Base-by-base conservation (phyloP, 35 echinoderm and acorn worm species). In the Diadema setosum region DNA sequence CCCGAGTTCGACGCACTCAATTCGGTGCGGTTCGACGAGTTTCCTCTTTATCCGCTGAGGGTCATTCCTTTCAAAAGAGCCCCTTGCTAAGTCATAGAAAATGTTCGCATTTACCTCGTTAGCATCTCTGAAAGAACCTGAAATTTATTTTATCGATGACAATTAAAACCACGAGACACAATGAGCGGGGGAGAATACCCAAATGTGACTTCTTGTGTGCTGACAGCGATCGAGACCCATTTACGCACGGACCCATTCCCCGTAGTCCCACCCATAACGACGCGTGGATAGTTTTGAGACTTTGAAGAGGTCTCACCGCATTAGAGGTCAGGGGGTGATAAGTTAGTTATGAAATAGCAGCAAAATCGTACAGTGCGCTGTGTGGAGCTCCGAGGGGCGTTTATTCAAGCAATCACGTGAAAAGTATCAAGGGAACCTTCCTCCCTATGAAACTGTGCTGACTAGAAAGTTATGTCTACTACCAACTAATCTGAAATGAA, bases 1-100 rank as follows among this genome's bases (percentile, higher is more conserved):
- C 40, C 27, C 33, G 40, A 78, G 73, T 78, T 78, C 73, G 73
- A 43, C 73, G 73, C 73, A 78, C 73, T 78, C 73, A 78, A 78
- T 78, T 78, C 44, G 73, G 44, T 24, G 37, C 37, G 73, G 73
- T 78, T 44, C 27, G 40, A 12, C 73, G 40, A 44, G 33, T 26
- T 78, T 78, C 30, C 14, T 7, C 37, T 30, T 67, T 67, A 34
- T 41, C 21, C 18, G 25, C 11, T 21, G 73, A 44, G 73, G 73
- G 73, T 78, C 73, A 78, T 41, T 78, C 73, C 44, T 26, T 36
- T 26, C 73, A 78, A 78, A 78, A 41, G 40, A 78, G 37, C 37
- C 63, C 27, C 63, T 67, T 26, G 27, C 63, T 33, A 67, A 33
- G 63, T 67, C 63, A 67, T 67, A 33, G 63, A 67, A 67, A 67